A percentile compares a stretch with the other conserved stretches of the same genome.
Conservation (phyloP, 2,797 vertebrate species). For the Rhynchotus rufescens region DNA sequence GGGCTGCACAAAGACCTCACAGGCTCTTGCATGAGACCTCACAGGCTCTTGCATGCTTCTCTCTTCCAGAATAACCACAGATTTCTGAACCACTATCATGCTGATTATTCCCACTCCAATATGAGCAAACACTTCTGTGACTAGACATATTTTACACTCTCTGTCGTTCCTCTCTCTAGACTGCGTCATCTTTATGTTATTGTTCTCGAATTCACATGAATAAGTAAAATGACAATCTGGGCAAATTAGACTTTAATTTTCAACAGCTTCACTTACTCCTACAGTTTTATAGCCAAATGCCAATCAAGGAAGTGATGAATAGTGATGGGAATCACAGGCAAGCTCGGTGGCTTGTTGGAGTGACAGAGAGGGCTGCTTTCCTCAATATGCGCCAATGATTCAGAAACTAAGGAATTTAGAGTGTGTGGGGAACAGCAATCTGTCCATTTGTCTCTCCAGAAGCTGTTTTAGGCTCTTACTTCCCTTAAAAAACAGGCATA, state of each 20-base stretch:
- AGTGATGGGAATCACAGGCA: neutral
- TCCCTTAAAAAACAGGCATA: neutral
- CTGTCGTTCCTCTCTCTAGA: neutral
- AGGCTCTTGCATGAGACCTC: neutral
- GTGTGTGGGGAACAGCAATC: neutral
- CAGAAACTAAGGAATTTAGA: neutral
- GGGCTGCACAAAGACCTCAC: neutral
- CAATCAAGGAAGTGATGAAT: constrained; percentile 45
- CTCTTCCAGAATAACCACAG: neutral
- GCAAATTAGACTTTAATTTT: constrained; percentile 45
- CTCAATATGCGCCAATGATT: neutral
- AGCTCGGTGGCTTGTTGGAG: neutral
- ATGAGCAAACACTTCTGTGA: neutral
- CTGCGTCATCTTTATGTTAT: neutral
- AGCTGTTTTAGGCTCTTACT: neutral
- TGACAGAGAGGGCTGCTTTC: neutral
- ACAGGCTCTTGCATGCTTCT: neutral
- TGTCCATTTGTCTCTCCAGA: neutral
- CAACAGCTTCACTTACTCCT: constrained; percentile 33
- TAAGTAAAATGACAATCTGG: constrained; percentile 31
- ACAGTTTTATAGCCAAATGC: constrained; percentile 19
- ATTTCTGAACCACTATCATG: neutral
- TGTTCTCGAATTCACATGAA: neutral
- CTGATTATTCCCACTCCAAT: neutral
- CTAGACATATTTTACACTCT: neutral